Evolutionary conservation across 2,797 vertebrate genomes (phyloP).

Genomic region (Acipenser ruthenus): DNA sequence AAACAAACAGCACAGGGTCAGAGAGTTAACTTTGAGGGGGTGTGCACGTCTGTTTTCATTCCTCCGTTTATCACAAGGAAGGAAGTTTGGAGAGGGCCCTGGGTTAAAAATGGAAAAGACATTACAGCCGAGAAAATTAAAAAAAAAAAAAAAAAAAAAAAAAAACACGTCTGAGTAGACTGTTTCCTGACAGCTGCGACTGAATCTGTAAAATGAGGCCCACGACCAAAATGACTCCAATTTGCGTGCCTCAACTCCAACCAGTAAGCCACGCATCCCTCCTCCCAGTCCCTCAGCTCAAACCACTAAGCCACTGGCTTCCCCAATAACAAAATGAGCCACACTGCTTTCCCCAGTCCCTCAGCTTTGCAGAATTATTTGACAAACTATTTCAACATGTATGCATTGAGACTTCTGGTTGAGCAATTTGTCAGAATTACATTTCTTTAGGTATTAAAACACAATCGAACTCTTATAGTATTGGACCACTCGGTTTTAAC

Average conservation of each 20-base stretch:
- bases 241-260: neutral
- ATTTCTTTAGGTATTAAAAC: too few species aligned
- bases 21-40: conserved; percentile 21
- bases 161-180: conserved; percentile 69
- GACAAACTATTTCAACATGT: too few species aligned
- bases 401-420: too few species aligned
- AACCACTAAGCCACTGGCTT: neutral
- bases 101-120: conserved; percentile 76
- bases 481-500: too few species aligned
- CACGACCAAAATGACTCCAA: neutral
- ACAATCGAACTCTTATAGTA: too few species aligned
- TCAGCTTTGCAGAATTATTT: too few species aligned
- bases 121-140: conserved; percentile 45
- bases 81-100: conserved; percentile 60
- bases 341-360: too few species aligned
- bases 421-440: too few species aligned
- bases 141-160: conserved; percentile 22
- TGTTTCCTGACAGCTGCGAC: conserved; percentile 76
- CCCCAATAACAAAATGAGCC: neutral
- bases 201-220: conserved; percentile 39
- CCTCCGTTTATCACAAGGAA: conserved; percentile 55
- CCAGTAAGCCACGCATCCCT: neutral
- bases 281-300: neutral
- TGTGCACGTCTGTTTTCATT: conserved; percentile 45
- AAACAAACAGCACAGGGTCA: conserved; percentile 35